A percentile compares a stretch with the other conserved stretches of the same genome.
Conservation (phyloP, 2,888 invertebrate species). For the Craniophora ligustri region DNA sequence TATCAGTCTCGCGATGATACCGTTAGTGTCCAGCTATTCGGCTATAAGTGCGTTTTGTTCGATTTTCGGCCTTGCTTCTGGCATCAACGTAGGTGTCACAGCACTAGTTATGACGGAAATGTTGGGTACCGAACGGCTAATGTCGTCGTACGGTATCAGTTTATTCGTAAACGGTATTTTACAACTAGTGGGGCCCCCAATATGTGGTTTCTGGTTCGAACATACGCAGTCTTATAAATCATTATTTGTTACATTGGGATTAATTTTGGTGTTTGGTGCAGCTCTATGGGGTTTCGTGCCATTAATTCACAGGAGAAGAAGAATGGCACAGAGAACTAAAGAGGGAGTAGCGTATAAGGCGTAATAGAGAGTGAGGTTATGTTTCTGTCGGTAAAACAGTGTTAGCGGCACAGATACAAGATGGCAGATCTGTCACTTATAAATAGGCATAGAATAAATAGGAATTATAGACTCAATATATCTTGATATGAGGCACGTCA, state of each 20-base stretch:
- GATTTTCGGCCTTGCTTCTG: constrained; percentile 94
- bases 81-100: constrained; percentile 95
- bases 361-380: constrained; percentile 51
- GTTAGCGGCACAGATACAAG: constrained; percentile 2
- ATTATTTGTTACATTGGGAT: constrained; percentile 92
- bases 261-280: constrained; percentile 92
- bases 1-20: constrained; percentile 91
- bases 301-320: constrained; percentile 86
- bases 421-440: constrained; percentile 13
- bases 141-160: constrained; percentile 95
- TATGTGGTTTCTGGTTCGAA: constrained; percentile 93
- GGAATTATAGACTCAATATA: not conserved
- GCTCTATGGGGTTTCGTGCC: constrained; percentile 93
- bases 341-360: constrained; percentile 57
- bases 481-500: no score
- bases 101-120: constrained; percentile 96
- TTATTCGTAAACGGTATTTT: constrained; percentile 95
- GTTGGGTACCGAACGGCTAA: constrained; percentile 94
- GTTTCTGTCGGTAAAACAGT: constrained; percentile 7
- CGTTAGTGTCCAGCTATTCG: constrained; percentile 90
- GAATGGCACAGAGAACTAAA: constrained; percentile 56
- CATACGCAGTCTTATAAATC: constrained; percentile 90
- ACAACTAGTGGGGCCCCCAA: constrained; percentile 94
- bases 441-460: not conserved
- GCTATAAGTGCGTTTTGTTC: constrained; percentile 92